phyloP scores from a whole-genome alignment of 2,113 vertebrate genomes.

The Clarias gariepinus region DNA sequence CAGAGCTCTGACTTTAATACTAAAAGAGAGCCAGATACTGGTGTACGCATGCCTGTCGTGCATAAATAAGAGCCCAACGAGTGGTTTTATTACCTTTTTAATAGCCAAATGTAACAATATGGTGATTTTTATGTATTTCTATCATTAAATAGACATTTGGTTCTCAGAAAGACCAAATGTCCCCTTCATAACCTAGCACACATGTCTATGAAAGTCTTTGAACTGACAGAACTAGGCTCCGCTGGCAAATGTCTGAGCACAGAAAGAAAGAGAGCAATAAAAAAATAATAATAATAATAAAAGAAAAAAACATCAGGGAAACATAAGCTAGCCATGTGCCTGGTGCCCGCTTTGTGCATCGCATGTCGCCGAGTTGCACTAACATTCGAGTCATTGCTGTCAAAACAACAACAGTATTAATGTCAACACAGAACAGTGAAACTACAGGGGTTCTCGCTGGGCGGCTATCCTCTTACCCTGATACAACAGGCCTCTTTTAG shows the following conservation, averaged over 20 bases:
- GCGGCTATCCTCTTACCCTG: conserved; percentile 45
- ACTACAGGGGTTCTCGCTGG: conserved; percentile 30
- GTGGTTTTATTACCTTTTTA: conserved; percentile 13
- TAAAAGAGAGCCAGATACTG: conserved; percentile 12
- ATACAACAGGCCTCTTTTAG: conserved; percentile 41
- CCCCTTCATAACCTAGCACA: conserved; percentile 11
- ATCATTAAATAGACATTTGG: conserved; percentile 27
- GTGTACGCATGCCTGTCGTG: conserved; percentile 3
- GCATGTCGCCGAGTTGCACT: conserved; percentile 11
- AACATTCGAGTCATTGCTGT: conserved; percentile 33
- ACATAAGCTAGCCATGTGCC: conserved; percentile 29
- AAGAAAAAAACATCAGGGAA: not conserved
- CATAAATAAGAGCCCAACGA: conserved; percentile 34
- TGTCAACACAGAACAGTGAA: conserved; percentile 31
- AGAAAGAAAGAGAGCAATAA: not conserved
- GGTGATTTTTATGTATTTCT: not conserved
- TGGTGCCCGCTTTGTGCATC: conserved; percentile 12
- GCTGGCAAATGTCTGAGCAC: conserved; percentile 7
- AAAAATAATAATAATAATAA: not conserved
- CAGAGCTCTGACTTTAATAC: not conserved
- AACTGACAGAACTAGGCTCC: conserved; percentile 5
- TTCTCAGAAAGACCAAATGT: conserved; percentile 25
- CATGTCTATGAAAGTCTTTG: conserved; percentile 3
- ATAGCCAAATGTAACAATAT: not conserved
- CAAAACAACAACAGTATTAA: conserved; percentile 50